Percentiles rank a stretch among this genome's conserved stretches.
Evolutionary conservation across 2,113 vertebrate species (phyloP).

Genomic region (Prunella fulvescens): DNA sequence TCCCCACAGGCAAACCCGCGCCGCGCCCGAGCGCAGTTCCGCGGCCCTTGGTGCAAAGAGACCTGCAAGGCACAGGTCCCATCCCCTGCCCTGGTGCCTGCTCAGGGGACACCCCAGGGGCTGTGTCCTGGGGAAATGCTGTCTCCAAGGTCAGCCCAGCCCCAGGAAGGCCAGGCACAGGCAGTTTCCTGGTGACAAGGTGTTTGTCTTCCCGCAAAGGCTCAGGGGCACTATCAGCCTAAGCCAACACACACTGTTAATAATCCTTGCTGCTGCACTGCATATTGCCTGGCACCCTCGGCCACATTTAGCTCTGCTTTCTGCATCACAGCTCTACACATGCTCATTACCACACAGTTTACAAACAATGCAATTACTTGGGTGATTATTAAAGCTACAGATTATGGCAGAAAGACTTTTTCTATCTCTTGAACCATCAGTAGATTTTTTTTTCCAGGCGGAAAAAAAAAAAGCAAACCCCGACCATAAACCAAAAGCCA

Average conservation of each 20-base stretch:
- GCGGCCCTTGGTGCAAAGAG: neutral
- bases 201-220: neutral
- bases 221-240: slow-evolving; percentile 18
- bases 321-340: neutral
- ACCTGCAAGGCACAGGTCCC: neutral
- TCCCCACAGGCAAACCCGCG: neutral
- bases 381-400: neutral
- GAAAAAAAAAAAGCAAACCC: neutral
- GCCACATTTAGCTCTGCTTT: neutral
- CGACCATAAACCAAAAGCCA: neutral
- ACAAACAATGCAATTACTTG: neutral
- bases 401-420: neutral
- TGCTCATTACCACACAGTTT: neutral
- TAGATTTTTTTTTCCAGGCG: neutral
- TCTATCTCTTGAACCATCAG: neutral
- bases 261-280: neutral
- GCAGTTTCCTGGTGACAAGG: neutral
- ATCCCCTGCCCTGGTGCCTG: neutral
- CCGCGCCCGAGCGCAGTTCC: rapidly evolving
- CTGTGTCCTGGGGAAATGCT: rapidly evolving
- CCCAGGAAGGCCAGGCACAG: neutral
- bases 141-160: neutral
- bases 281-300: neutral
- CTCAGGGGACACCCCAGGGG: neutral
- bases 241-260: slow-evolving; percentile 28